Evolutionary conservation across 2,888 invertebrate genomes (phyloP).

Genomic region (Allolobophora icterica): DNA sequence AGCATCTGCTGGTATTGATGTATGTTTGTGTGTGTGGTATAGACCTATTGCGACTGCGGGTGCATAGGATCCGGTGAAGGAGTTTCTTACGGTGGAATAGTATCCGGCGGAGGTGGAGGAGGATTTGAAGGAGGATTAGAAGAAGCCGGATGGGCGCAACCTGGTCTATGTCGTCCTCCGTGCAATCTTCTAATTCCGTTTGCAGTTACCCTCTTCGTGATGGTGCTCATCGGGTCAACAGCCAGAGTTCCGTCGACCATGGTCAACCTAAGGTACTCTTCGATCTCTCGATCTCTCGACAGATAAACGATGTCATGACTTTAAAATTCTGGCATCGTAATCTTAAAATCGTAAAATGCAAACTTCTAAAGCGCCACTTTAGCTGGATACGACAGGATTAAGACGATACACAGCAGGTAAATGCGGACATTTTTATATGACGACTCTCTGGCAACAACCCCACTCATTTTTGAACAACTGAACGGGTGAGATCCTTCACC

Average conservation of each 20-base stretch:
- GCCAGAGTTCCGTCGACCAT: conserved; percentile 43
- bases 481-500: no score
- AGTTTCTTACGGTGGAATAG: background rate
- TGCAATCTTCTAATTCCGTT: conserved; percentile 44
- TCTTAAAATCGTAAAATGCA: no score
- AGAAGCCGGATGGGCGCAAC: conserved; percentile 35
- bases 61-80: conserved; percentile 18
- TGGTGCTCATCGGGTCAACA: conserved; percentile 37
- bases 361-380: no score
- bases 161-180: conserved; percentile 39
- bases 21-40: background rate
- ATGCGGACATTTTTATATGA: background rate
- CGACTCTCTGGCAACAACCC: background rate
- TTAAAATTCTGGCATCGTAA: background rate
- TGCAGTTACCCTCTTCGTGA: conserved; percentile 38
- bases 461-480: no score
- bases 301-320: no score
- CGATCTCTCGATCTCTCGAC: background rate
- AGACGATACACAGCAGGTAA: background rate
- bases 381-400: background rate
- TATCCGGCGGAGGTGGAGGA: background rate
- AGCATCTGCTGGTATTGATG: background rate
- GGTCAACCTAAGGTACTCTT: conserved; percentile 42
- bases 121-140: background rate
- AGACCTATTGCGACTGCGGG: conserved; percentile 25